Conservation (phyloP, 1,140 invertebrate species). For the Meloidogyne chitwoodi region DNA sequence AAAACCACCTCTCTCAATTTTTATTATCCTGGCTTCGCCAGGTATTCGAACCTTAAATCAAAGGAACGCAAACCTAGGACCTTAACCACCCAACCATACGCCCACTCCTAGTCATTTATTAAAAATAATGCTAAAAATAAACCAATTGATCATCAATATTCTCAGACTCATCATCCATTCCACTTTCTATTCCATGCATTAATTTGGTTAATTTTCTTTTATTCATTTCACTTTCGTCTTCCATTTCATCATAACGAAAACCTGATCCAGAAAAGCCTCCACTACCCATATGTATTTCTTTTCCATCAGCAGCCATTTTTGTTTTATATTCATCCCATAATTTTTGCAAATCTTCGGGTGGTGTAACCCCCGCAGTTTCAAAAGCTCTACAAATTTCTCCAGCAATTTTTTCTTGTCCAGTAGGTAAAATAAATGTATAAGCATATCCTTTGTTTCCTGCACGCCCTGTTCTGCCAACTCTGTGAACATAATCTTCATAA, state of each 20-base stretch:
- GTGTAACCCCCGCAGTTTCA: constrained; percentile 44
- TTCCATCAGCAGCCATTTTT: constrained; percentile 66
- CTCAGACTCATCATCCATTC: constrained; percentile 92
- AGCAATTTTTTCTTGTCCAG: constrained; percentile 71
- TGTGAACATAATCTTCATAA: constrained; percentile 99
- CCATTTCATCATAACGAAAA: constrained; percentile 97
- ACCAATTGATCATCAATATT: constrained; percentile 97
- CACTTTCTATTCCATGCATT: constrained; percentile 70
- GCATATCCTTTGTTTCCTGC: constrained; percentile 94
- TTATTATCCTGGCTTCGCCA: neutral
- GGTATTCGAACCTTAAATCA: neutral
- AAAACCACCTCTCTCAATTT: too few relatives aligned
- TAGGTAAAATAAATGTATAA: constrained; percentile 91
- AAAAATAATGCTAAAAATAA: neutral
- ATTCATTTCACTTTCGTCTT: constrained; percentile 83
- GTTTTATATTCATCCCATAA: constrained; percentile 50
- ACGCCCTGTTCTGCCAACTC: constrained; percentile 78
- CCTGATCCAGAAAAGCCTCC: constrained; percentile 71
- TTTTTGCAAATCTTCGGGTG: constrained; percentile 50
- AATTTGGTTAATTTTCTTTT: constrained; percentile 98
- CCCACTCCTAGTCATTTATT: too few relatives aligned
- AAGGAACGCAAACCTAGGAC: too few relatives aligned
- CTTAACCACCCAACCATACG: too few relatives aligned
- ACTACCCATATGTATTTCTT: constrained; percentile 88
- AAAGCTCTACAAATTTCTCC: constrained; percentile 57